Conservation (phyloP, 23 tunicate genomes). For the Diplosoma virens region DNA sequence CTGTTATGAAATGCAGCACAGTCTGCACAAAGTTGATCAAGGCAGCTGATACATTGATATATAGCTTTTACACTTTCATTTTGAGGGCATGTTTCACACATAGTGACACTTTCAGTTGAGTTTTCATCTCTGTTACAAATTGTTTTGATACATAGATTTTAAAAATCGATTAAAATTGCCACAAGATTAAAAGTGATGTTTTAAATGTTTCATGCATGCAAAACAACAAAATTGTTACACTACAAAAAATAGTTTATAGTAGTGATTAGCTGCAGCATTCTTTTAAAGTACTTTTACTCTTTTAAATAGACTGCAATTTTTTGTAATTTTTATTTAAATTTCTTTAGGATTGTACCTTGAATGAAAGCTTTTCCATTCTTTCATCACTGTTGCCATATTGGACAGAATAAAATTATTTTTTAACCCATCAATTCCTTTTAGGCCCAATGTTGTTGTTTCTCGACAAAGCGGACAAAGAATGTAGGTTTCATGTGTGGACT, state of each 20-base stretch:
- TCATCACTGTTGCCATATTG: conserved; percentile 57
- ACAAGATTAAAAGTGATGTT: too few species aligned
- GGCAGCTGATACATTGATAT: conserved; percentile 65
- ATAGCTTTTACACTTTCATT: conserved; percentile 55
- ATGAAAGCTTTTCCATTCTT: conserved; percentile 36
- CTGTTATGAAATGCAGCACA: conserved; percentile 78
- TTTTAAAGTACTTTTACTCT: too few species aligned
- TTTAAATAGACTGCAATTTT: too few species aligned
- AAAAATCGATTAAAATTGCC: too few species aligned
- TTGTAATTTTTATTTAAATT: too few species aligned
- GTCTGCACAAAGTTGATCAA: conserved; percentile 71
- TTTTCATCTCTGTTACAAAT: too few species aligned
- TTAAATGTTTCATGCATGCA: too few species aligned
- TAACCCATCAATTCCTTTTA: conserved; percentile 65
- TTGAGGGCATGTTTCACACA: conserved; percentile 62
- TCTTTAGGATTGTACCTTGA: too few species aligned
- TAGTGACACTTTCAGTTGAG: not conserved
- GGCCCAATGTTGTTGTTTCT: conserved; percentile 50
- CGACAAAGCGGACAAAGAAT: conserved; percentile 74
- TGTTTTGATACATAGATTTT: too few species aligned
- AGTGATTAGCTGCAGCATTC: too few species aligned
- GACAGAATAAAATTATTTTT: conserved; percentile 68
- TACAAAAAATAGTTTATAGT: too few species aligned
- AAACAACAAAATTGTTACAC: too few species aligned
- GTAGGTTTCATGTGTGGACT: conserved; percentile 47